phyloP scores from a whole-genome alignment of 2,113 vertebrate species.

The Hyaena hyaena region DNA sequence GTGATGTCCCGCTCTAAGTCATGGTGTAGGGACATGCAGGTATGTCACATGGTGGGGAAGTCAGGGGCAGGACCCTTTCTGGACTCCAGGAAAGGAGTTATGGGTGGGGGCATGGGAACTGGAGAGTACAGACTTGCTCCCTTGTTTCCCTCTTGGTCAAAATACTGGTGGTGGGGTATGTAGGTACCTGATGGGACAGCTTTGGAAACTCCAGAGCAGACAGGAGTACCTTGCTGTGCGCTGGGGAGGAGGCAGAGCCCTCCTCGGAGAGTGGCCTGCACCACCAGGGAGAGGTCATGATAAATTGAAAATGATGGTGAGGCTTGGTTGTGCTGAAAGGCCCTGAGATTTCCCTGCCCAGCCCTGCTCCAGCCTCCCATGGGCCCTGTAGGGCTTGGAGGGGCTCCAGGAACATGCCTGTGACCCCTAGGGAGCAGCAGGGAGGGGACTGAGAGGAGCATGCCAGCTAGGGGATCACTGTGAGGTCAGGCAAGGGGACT shows the following conservation, averaged over 20 bases:
- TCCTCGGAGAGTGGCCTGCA: not conserved
- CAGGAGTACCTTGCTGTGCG: not conserved
- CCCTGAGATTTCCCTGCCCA: not conserved
- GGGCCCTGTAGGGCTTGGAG: not conserved
- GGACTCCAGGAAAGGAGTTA: not conserved
- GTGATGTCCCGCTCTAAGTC: not conserved
- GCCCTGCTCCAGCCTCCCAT: not conserved
- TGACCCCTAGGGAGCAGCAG: not conserved
- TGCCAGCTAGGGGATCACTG: not conserved
- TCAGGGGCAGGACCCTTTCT: not conserved
- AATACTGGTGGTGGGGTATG: not conserved
- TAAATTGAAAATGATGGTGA: not conserved
- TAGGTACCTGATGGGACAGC: not conserved
- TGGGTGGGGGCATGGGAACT: not conserved
- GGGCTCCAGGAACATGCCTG: not conserved
- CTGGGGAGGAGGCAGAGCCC: not conserved
- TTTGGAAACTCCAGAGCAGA: not conserved
- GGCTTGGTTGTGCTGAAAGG: not conserved
- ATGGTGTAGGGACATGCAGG: not conserved
- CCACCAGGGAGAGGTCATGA: not conserved
- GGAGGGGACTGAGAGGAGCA: not conserved
- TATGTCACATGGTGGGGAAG: not conserved
- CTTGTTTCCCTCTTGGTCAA: not conserved
- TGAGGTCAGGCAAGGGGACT: not conserved
- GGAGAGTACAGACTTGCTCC: not conserved